phyloP scores from a whole-genome alignment of 2,113 vertebrate species.

The Plotosus lineatus region DNA sequence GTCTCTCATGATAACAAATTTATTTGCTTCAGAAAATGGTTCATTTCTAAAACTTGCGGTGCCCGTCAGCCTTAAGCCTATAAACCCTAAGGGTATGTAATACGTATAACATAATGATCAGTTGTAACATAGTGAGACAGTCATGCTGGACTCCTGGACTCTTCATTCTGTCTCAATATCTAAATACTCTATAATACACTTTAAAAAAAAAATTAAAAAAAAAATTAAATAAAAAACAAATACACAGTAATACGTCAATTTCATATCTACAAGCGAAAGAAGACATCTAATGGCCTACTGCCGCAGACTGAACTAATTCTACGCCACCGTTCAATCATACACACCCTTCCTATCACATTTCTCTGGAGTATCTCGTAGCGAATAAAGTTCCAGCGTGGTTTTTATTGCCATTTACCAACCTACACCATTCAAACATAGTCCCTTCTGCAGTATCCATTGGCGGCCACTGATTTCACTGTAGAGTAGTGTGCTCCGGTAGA shows the following conservation, averaged over 20 bases:
- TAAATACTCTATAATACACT: background rate
- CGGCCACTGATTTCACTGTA: constrained; percentile 60
- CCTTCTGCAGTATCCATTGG: constrained; percentile 64
- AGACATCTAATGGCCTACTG: background rate
- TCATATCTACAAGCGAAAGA: background rate
- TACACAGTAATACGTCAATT: background rate
- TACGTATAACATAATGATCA: background rate
- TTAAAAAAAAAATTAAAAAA: too few species aligned
- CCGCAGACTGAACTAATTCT: background rate
- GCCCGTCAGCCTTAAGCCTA: background rate
- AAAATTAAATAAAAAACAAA: too few species aligned
- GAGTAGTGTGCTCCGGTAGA: constrained; percentile 62
- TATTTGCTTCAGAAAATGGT: constrained; percentile 25
- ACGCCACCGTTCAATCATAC: background rate
- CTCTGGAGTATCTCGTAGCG: background rate
- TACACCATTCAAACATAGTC: constrained; percentile 74
- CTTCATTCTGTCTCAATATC: background rate
- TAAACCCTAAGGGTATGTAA: background rate
- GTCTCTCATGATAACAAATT: constrained; percentile 21
- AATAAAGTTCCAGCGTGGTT: background rate
- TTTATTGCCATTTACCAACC: constrained; percentile 11
- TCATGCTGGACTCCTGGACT: background rate
- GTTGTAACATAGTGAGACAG: background rate
- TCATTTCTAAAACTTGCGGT: background rate
- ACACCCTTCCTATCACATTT: background rate